Evolutionary conservation across 2,888 invertebrate species (phyloP), one percentile per base, ranked within the genome.

Genomic region (Acronicta alni): DNA sequence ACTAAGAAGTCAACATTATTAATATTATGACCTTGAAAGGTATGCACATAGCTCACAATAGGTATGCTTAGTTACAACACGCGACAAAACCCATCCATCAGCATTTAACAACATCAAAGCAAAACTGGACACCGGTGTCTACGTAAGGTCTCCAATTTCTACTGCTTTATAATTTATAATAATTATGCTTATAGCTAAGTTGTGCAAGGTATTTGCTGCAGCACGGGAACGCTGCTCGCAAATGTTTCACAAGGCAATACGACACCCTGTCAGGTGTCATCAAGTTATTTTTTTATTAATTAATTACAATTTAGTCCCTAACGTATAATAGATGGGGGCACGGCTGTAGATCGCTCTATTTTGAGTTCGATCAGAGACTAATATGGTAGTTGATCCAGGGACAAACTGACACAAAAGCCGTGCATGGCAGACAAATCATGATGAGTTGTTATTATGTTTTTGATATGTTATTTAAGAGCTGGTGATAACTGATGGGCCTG

Each of bases 231-330:
- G 81, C 61, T 83, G 53, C 68, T 85, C 78, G 83, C 81, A 80
- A 84, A 79, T 77, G 85, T 88, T 93, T 93, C 93, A 89, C 92
- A 92, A 86, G 86, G 91, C 77, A 89, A 93, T 75, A 72, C 65
- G 92, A 92, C 75, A 89, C 87, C 48, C 35, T 16, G 51, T 16
- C 91, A 91, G 92, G 85, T 69, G 85, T 80, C 65, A 47, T 41
- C 77, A 90, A 91, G 84, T 57, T 39, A 41, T 45, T 59, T 57
- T 56, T 51, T 20, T 30, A n/a, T 37, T 49, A 55, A 45, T 41
- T 57, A 20, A 16, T 47, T 45, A 3, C 12, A 23, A 41, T 56
- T 18, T 42, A 35, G 15, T 1, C 12, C 12, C 9, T 12, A 8
- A 8, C 2, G 12, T 26, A 23, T 9, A 15, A 16, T 9, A 3